Evolutionary conservation across 2,113 vertebrate genomes (phyloP).

Genomic region (Pseudolaguvia tuberculata): DNA sequence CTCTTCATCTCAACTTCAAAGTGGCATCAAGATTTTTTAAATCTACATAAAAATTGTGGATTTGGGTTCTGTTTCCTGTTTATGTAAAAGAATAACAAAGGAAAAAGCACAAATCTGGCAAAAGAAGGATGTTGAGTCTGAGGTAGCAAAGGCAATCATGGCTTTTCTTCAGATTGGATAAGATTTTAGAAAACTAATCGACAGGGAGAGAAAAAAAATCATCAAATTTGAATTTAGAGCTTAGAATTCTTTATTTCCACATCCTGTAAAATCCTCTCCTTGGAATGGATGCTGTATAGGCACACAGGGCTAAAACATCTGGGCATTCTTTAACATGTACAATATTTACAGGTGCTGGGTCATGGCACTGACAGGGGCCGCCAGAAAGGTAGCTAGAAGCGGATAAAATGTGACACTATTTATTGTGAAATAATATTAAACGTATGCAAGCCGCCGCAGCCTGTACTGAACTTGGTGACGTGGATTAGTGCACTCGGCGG

Average conservation of each 20-base stretch:
- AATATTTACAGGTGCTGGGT: slow-evolving; percentile 13
- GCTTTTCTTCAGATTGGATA: slow-evolving; percentile 83
- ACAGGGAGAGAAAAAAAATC: slow-evolving; percentile 56
- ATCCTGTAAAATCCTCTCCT: slow-evolving; percentile 44
- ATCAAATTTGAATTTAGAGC: slow-evolving; percentile 10
- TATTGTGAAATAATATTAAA: neutral
- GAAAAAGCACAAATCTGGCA: slow-evolving; percentile 69
- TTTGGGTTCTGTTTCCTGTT: neutral
- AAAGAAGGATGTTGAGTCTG: slow-evolving; percentile 80
- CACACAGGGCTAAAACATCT: slow-evolving; percentile 61
- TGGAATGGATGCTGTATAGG: slow-evolving; percentile 72
- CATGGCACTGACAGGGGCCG: neutral
- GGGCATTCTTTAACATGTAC: slow-evolving; percentile 25
- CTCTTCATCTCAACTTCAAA: neutral
- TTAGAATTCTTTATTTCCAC: slow-evolving; percentile 36
- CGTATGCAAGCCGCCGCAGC: neutral
- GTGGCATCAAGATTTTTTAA: neutral
- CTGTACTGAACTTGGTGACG: neutral
- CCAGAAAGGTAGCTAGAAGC: neutral
- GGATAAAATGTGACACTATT: neutral
- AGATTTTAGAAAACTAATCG: slow-evolving; percentile 70
- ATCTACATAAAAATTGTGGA: neutral
- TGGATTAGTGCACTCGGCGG: too few relatives aligned
- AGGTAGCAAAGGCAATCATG: slow-evolving; percentile 98
- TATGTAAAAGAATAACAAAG: neutral